Percentiles rank a stretch among this genome's conserved stretches.
These are phyloP conservation scores for Nymphalis urticae DNA, from an alignment of 2,888 invertebrate species.

Conservation along the genomic window DNA sequence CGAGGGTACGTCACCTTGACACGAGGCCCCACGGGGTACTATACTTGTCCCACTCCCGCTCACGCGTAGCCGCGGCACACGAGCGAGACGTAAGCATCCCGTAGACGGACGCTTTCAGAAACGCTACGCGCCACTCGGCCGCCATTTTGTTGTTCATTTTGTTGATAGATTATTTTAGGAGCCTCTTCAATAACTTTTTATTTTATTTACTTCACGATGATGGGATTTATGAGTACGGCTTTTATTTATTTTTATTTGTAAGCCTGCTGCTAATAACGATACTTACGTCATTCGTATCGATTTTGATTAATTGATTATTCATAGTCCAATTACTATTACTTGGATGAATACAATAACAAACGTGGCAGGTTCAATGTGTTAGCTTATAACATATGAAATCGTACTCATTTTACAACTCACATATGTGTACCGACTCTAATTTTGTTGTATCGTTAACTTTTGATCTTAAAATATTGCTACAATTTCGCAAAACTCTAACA, in stretches of 20 bases:
- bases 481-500: background rate
- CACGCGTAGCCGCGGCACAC: conserved; percentile 54
- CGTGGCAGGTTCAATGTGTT: background rate
- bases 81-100: conserved; percentile 59
- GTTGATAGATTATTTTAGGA: conserved; percentile 59
- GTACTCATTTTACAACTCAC: background rate
- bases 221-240: conserved; percentile 38
- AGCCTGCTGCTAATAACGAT: background rate
- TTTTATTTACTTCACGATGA: conserved; percentile 29
- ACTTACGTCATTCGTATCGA: conserved; percentile 31
- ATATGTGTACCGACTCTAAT: too few species aligned
- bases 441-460: background rate
- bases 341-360: conserved; percentile 21
- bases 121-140: conserved; percentile 70
- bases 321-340: conserved; percentile 32
- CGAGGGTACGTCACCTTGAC: conserved; percentile 77
- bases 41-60: conserved; percentile 55
- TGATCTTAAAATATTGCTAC: background rate
- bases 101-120: conserved; percentile 79
- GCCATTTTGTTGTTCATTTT: conserved; percentile 75
- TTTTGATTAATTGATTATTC: conserved; percentile 35
- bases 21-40: conserved; percentile 72
- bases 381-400: background rate
- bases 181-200: conserved; percentile 41
- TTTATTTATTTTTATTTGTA: conserved; percentile 23